Conservation (phyloP, 2,113 vertebrate species). For the Cheilinus undulatus region DNA sequence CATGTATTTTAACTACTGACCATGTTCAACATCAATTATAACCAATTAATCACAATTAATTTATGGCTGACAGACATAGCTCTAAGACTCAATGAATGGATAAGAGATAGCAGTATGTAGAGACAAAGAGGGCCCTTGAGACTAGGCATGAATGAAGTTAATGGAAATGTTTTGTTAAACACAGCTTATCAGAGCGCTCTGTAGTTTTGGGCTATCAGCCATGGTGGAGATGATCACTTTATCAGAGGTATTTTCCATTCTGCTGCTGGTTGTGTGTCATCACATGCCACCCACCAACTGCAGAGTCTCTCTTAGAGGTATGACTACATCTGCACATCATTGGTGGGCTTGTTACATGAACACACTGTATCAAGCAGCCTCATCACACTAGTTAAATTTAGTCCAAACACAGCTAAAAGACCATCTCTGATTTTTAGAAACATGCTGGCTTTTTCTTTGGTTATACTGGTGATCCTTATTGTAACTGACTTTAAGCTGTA, state of each 20-base stretch:
- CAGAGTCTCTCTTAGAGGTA: constrained; percentile 54
- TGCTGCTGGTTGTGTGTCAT: constrained; percentile 75
- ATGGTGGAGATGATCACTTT: constrained; percentile 76
- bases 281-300: constrained; percentile 75
- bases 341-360: constrained; percentile 48
- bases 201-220: constrained; percentile 53
- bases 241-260: constrained; percentile 81
- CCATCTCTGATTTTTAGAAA: too few relatives aligned
- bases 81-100: constrained; percentile 31
- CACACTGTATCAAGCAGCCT: constrained; percentile 39
- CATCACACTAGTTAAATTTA: constrained; percentile 52
- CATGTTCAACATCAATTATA: neutral
- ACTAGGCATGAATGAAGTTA: constrained; percentile 36
- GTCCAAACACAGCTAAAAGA: too few relatives aligned
- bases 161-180: constrained; percentile 61
- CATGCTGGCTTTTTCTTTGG: neutral
- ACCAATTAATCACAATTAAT: neutral
- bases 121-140: constrained; percentile 60
- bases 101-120: constrained; percentile 37
- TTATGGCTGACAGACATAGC: neutral
- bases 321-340: constrained; percentile 58
- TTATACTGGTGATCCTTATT: neutral
- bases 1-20: neutral
- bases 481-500: neutral
- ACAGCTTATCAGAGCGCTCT: constrained; percentile 62